Base-by-base conservation (phyloP, 1,140 invertebrate genomes). In the Camponotus floridanus region DNA sequence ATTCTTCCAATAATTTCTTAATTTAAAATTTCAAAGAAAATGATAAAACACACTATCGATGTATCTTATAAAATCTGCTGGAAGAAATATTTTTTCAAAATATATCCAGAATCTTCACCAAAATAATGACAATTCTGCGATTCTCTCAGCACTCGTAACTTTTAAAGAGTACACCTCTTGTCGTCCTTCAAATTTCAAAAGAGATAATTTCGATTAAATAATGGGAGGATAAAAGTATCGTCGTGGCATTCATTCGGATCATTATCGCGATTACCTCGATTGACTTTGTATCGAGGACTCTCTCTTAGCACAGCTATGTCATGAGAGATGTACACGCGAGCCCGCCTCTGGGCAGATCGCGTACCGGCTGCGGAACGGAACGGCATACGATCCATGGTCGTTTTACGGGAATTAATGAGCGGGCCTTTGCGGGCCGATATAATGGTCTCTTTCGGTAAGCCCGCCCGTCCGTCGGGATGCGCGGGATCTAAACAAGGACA, bases 401-500 rank as follows among this genome's bases (percentile, higher is more conserved):
- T 76, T 76, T 61, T 85, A 57, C 59, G 76, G 70, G 86, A 90
- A 87, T 90, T 90, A 90, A 90, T 90, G 89, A 90, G 88, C 88
- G 81, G 64, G 65, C 86, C 42, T 83, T 61, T 61, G 59, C 79
- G 68, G 67, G 59, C 80, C 68, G 80, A 64, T 83, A 85, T 90
- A 90, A 90, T 87, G 86, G 89, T 81, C 86, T 87, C 88, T 87
- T 90, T 90, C 39, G 88, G 86, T 76, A 85, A 85, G 86, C 80
- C 33, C 71, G 79, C 88, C 59, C 55, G 67, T 61, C 57, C 70
- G 64, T 76, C 18, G 71, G 33, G 89, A 88, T 78, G 80, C 84
- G 79, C 61, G 42, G 55, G 88, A 90, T 91, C 90, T 88, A 90
- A 91, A 91, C 91, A 91, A 91, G 92, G 91, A 92, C 91, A 93